Conservation (phyloP, 2,113 vertebrate genomes). For the Crotalus helleri region DNA sequence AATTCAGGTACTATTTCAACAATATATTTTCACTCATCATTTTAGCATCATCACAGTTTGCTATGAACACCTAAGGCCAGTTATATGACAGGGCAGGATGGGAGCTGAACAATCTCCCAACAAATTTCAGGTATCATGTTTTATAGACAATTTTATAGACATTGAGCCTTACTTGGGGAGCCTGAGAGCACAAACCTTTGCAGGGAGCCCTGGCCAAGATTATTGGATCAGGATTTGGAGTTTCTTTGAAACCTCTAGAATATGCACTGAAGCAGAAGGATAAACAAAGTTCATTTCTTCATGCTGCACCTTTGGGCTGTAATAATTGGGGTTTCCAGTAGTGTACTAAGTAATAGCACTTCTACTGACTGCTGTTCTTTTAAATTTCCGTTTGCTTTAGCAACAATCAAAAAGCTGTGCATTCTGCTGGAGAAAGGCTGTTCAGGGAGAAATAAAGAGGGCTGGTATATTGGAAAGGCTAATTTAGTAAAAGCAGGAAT, state of each 20-base stretch:
- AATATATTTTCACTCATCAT: neutral
- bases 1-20: neutral
- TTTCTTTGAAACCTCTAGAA: neutral
- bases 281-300: neutral
- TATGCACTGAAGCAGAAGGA: neutral
- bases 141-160: neutral
- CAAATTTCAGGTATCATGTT: neutral
- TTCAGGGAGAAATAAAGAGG: neutral
- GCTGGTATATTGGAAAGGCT: neutral
- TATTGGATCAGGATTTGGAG: neutral
- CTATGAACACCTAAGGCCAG: neutral
- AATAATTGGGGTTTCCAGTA: neutral
- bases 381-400: neutral
- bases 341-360: neutral
- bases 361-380: neutral
- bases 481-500: neutral
- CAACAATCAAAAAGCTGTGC: neutral
- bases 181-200: neutral
- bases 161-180: neutral
- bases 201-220: neutral
- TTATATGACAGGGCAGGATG: neutral
- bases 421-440: neutral
- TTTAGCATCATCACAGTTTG: neutral
- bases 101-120: neutral
- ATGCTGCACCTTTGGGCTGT: neutral